phyloP scores from a whole-genome alignment of 2,888 invertebrate species.

The Disparrhopalites patrizii region DNA sequence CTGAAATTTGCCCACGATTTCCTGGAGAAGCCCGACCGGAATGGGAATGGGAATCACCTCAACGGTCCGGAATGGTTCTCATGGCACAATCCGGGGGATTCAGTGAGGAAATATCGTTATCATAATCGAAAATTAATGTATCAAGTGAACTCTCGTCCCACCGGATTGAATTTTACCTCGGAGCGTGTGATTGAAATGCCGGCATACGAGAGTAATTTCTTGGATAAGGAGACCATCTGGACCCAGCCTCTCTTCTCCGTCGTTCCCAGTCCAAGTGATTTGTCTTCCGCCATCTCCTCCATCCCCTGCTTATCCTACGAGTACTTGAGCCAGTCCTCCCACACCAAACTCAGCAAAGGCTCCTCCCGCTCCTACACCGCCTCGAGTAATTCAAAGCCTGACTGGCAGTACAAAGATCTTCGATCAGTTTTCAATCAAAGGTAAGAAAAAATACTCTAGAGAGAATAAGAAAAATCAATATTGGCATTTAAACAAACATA shows the following conservation, averaged over 20 bases:
- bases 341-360: background rate
- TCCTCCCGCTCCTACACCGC: background rate
- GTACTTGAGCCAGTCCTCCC: slow-evolving; percentile 6
- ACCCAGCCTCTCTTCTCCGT: slow-evolving; percentile 40
- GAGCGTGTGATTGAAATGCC: slow-evolving; percentile 44
- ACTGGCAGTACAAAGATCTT: slow-evolving; percentile 46
- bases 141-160: slow-evolving; percentile 15
- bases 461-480: too few relatives aligned
- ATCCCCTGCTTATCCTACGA: slow-evolving; percentile 38
- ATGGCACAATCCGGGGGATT: slow-evolving; percentile 5
- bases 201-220: slow-evolving; percentile 34
- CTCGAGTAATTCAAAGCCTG: slow-evolving; percentile 27
- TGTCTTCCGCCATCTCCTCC: slow-evolving; percentile 6
- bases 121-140: slow-evolving; percentile 17
- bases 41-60: slow-evolving; percentile 17
- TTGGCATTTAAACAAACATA: background rate
- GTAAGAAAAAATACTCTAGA: slow-evolving; percentile 24
- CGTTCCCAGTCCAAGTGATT: slow-evolving; percentile 22
- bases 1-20: slow-evolving; percentile 44
- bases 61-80: slow-evolving; percentile 45
- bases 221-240: slow-evolving; percentile 45
- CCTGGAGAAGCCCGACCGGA: slow-evolving; percentile 7
- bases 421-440: slow-evolving; percentile 46
- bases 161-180: slow-evolving; percentile 40
- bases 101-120: background rate